phyloP scores from a whole-genome alignment of 1,140 invertebrate species.

The Sesamia nonagrioides region DNA sequence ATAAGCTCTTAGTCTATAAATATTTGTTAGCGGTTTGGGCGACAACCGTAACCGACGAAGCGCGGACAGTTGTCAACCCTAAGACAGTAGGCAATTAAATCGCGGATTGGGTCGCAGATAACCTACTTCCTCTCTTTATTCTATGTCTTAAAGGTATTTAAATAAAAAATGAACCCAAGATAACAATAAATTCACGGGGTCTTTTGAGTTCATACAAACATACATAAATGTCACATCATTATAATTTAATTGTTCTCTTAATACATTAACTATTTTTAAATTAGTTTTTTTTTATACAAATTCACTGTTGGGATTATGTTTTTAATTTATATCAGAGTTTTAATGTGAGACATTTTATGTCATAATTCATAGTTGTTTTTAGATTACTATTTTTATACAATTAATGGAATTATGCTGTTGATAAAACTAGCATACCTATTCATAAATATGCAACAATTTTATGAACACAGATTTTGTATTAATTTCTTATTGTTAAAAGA shows the following conservation, averaged over 20 bases:
- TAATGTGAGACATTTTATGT: not conserved
- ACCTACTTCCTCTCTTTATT: no score
- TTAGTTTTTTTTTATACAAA: slow-evolving; percentile 44
- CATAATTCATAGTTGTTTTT: slow-evolving; percentile 9
- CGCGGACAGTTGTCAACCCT: no score
- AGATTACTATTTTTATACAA: not conserved
- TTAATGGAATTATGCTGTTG: not conserved
- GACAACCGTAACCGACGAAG: no score
- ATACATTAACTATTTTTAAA: slow-evolving; percentile 54
- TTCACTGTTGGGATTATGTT: slow-evolving; percentile 59
- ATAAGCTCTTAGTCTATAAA: no score
- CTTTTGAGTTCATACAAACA: slow-evolving; percentile 53
- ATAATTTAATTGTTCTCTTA: slow-evolving; percentile 67
- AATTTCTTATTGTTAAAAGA: no score
- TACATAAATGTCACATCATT: slow-evolving; percentile 56
- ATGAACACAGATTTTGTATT: not conserved
- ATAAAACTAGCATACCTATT: not conserved
- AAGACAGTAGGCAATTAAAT: no score
- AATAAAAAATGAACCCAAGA: slow-evolving; percentile 10
- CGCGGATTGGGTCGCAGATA: no score
- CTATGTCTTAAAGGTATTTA: no score
- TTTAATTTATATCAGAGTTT: slow-evolving; percentile 57
- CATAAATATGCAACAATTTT: slow-evolving; percentile 10
- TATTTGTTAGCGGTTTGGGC: no score
- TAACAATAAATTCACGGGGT: slow-evolving; percentile 45